Conservation (phyloP, 2,113 vertebrate species). For the Phocoena phocoena region DNA sequence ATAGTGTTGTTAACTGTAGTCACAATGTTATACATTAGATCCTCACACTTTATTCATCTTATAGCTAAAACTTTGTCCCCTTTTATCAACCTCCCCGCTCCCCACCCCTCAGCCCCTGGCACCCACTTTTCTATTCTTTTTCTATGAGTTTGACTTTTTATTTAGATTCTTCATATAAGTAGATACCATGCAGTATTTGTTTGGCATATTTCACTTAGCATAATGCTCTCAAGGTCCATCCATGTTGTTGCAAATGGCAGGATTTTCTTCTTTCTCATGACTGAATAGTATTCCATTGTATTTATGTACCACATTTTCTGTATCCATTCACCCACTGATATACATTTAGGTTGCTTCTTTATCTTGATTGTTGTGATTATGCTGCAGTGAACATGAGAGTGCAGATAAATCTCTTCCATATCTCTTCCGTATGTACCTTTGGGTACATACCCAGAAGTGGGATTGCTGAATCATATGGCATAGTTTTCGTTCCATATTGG, state of each 20-base stretch:
- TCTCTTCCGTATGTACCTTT: not conserved
- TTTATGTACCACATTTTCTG: not conserved
- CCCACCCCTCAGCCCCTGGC: too few species aligned
- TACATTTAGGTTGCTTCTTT: not conserved
- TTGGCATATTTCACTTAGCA: not conserved
- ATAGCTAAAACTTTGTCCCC: not conserved
- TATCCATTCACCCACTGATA: not conserved
- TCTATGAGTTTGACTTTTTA: not conserved
- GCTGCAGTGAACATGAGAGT: not conserved
- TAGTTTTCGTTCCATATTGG: not conserved
- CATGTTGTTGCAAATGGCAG: not conserved
- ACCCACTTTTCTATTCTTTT: not conserved
- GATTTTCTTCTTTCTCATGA: not conserved
- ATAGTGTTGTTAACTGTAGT: not conserved
- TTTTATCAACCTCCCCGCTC: not conserved
- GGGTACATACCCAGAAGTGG: not conserved
- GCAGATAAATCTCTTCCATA: not conserved
- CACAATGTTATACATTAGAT: not conserved
- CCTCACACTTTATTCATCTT: not conserved
- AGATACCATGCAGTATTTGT: not conserved
- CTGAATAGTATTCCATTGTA: not conserved
- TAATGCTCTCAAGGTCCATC: not conserved
- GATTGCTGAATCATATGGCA: not conserved
- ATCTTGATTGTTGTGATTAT: not conserved
- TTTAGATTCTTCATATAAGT: not conserved